Conservation (phyloP, 2,113 vertebrate genomes). For the Xenopus laevis region DNA sequence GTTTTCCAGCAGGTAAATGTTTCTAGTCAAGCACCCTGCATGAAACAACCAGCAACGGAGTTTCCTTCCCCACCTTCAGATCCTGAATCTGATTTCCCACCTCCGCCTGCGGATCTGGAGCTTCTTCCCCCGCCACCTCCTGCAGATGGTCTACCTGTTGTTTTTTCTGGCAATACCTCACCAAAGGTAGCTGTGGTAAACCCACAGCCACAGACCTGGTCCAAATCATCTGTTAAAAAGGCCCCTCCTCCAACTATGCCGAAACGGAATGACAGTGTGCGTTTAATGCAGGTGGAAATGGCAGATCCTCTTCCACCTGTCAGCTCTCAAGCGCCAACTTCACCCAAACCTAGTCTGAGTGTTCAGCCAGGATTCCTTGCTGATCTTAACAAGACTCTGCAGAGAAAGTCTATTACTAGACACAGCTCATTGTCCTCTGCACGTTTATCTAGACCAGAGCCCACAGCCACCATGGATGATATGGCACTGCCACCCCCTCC, state of each 20-base stretch:
- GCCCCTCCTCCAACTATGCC: constrained; percentile 78
- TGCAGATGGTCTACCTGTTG: constrained; percentile 61
- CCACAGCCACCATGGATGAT: constrained; percentile 88
- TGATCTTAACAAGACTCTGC: constrained; percentile 91
- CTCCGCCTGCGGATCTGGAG: constrained; percentile 77
- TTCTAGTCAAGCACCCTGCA: constrained; percentile 40
- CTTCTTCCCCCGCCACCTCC: constrained; percentile 81
- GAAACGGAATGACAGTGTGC: constrained; percentile 78
- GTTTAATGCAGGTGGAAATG: constrained; percentile 63
- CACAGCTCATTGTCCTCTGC: constrained; percentile 83
- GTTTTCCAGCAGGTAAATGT: constrained; percentile 69
- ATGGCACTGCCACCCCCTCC: constrained; percentile 90
- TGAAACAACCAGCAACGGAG: constrained; percentile 56
- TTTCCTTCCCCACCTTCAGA: constrained; percentile 85
- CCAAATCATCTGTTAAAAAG: constrained; percentile 80
- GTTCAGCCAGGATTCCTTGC: constrained; percentile 91
- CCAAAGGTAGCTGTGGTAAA: constrained; percentile 87
- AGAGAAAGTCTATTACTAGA: constrained; percentile 88
- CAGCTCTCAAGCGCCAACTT: constrained; percentile 74
- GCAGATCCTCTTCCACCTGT: constrained; percentile 57
- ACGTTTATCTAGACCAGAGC: constrained; percentile 71
- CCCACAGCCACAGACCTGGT: constrained; percentile 85
- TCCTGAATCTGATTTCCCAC: constrained; percentile 81
- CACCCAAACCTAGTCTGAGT: constrained; percentile 81
- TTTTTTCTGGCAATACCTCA: constrained; percentile 67